A percentile compares a stretch with the other conserved stretches of the same genome.
These are phyloP conservation scores for Cairina moschata DNA, from an alignment of 2,113 vertebrate genomes.

Conservation along the genomic window DNA sequence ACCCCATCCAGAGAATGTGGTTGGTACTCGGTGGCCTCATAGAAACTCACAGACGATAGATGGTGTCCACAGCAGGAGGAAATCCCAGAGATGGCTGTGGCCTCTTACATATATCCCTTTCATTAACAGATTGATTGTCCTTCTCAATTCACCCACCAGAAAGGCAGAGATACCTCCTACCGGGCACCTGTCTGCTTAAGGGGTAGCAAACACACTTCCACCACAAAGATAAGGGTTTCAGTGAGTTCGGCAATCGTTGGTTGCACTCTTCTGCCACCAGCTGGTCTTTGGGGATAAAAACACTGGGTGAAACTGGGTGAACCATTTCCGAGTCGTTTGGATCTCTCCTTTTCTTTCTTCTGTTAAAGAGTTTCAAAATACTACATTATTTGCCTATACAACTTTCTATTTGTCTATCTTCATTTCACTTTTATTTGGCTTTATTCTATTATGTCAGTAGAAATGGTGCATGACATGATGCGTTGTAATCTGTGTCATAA, in stretches of 20 bases:
- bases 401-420: not conserved
- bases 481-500: not conserved
- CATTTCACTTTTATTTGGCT: not conserved
- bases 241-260: not conserved
- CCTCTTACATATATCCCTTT: not conserved
- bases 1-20: not conserved
- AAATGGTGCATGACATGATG: not conserved
- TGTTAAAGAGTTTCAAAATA: not conserved
- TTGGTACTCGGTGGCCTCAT: not conserved
- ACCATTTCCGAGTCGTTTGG: not conserved
- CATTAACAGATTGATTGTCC: not conserved
- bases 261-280: not conserved
- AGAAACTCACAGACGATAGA: not conserved
- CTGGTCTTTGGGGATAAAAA: not conserved
- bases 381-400: not conserved
- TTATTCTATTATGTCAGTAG: not conserved
- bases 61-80: not conserved
- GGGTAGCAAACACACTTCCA: not conserved
- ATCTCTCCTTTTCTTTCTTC: not conserved
- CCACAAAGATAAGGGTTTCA: not conserved
- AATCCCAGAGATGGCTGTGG: not conserved
- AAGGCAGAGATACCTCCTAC: not conserved
- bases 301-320: not conserved
- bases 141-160: not conserved
- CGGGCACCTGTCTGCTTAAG: not conserved